phyloP scores from a whole-genome alignment of 30 jellyfish, hydroid and myxozoan species.

The Aurelia coerulea region DNA sequence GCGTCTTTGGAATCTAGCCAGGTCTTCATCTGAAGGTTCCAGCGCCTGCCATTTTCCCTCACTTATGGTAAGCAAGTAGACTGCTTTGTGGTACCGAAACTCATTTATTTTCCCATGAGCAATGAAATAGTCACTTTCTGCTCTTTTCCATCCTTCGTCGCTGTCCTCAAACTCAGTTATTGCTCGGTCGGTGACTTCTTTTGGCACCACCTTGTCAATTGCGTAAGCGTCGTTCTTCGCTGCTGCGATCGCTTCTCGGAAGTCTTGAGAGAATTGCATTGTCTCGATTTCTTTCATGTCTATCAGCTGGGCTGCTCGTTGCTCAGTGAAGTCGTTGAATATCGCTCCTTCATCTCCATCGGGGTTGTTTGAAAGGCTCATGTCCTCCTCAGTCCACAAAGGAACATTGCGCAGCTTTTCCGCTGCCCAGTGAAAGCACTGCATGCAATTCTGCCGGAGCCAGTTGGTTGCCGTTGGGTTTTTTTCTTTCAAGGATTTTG shows the following conservation, averaged over 20 bases:
- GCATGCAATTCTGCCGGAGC: background rate
- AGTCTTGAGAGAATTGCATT: background rate
- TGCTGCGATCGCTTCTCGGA: background rate
- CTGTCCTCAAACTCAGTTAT: no score
- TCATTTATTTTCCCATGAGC: background rate
- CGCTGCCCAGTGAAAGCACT: conserved; percentile 4
- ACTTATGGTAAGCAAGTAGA: background rate
- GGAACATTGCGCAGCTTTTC: background rate
- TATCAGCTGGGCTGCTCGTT: background rate
- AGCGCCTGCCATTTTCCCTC: background rate
- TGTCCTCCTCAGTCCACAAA: background rate
- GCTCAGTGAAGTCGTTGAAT: conserved; percentile 1
- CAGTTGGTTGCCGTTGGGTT: background rate
- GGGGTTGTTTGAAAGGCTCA: background rate
- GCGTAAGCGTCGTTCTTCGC: no score
- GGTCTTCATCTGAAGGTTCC: conserved; percentile 1
- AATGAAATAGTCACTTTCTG: no score
- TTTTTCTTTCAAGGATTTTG: background rate
- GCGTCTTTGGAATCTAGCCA: no score
- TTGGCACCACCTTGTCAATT: no score
- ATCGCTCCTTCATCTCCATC: conserved; percentile 8
- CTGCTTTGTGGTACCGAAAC: conserved; percentile 6
- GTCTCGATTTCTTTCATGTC: background rate
- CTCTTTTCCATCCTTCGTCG: no score
- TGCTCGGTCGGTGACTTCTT: no score